Conservation (phyloP, 2,797 vertebrate genomes). For the Apodemus agrarius region DNA sequence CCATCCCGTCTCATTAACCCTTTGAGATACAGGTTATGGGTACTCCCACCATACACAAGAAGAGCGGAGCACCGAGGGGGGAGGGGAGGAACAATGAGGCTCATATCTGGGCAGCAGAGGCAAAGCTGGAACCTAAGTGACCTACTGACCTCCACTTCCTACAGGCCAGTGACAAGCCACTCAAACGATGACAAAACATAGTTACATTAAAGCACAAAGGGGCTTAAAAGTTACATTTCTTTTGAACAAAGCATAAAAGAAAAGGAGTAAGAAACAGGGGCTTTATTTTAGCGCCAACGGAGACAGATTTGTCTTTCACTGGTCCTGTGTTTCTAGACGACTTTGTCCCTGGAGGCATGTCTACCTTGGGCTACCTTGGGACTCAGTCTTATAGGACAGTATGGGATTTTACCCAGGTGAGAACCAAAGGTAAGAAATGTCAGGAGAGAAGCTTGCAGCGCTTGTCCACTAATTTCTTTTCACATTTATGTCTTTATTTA, state of each 20-base stretch:
- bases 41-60: neutral
- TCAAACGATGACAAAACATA: neutral
- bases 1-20: conserved; percentile 5
- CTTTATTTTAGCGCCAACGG: neutral
- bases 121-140: neutral
- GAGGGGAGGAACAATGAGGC: neutral
- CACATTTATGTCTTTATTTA: neutral
- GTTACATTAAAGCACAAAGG: neutral
- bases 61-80: neutral
- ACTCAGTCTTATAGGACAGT: neutral
- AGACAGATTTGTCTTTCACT: neutral
- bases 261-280: neutral
- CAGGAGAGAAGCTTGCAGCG: neutral
- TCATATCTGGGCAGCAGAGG: neutral
- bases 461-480: neutral
- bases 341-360: neutral
- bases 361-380: neutral
- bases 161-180: neutral
- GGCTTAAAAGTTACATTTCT: neutral
- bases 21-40: neutral
- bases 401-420: neutral
- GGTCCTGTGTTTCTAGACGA: neutral
- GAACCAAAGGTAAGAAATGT: neutral
- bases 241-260: neutral
- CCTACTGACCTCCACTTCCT: neutral